Percentiles rank a stretch among this genome's conserved stretches.
Evolutionary conservation across 2,113 vertebrate genomes (phyloP).

Genomic region (Mixornis gularis): DNA sequence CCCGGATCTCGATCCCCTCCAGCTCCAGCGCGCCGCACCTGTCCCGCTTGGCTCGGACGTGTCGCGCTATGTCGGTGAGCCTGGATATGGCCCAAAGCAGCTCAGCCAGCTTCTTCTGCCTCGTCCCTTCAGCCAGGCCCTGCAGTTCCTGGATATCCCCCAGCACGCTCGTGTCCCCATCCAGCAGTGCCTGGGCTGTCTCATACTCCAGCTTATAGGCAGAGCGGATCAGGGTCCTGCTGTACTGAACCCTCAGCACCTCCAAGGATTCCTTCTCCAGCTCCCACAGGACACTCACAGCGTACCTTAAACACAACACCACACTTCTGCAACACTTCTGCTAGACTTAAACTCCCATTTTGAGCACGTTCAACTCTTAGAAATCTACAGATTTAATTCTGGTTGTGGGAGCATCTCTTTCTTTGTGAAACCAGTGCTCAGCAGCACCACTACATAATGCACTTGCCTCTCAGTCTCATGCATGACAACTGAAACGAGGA

Average conservation of each 20-base stretch:
- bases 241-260: conserved; percentile 75
- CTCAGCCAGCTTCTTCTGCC: conserved; percentile 60
- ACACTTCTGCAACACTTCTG: neutral
- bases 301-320: conserved; percentile 76
- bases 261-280: conserved; percentile 76
- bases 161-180: conserved; percentile 63
- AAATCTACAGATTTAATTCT: neutral
- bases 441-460: neutral
- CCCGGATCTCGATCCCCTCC: conserved; percentile 87
- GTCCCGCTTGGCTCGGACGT: conserved; percentile 77
- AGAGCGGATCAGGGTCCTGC: conserved; percentile 83
- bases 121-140: conserved; percentile 49
- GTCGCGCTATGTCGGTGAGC: conserved; percentile 80
- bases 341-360: neutral
- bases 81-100: conserved; percentile 78
- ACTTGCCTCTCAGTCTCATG: neutral
- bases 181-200: conserved; percentile 85
- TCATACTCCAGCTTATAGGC: conserved; percentile 91
- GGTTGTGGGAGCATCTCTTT: neutral
- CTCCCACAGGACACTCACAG: conserved; percentile 91
- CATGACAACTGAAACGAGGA: neutral
- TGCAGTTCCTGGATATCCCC: conserved; percentile 77
- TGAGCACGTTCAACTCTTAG: neutral
- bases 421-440: neutral
- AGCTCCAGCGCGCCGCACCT: conserved; percentile 86